Evolutionary conservation across 1,140 invertebrate species (phyloP).

Genomic region (Episyrphus balteatus): DNA sequence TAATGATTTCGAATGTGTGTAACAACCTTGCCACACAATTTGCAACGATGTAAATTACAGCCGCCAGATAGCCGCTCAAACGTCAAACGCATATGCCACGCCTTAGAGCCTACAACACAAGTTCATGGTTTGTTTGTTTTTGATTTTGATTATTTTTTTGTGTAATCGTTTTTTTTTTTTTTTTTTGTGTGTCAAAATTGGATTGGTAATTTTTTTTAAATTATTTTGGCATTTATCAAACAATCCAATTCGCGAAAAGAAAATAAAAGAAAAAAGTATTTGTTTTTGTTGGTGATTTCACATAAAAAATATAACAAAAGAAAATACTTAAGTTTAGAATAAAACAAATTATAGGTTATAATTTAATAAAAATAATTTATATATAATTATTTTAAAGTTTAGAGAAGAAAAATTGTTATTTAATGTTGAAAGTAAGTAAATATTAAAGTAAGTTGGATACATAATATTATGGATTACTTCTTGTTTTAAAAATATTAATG

Average conservation of each 20-base stretch:
- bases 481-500: neutral
- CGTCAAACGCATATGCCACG: constrained; percentile 82
- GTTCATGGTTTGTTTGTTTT: constrained; percentile 1
- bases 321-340: too few relatives aligned
- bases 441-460: neutral
- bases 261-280: constrained; percentile 37
- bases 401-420: too few relatives aligned
- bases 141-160: constrained; percentile 7
- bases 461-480: neutral
- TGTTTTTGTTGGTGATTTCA: constrained; percentile 36
- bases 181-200: constrained; percentile 4
- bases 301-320: constrained; percentile 19
- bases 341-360: too few relatives aligned
- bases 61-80: constrained; percentile 79
- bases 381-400: too few relatives aligned
- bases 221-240: constrained; percentile 14
- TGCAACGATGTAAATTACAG: constrained; percentile 80
- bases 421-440: too few relatives aligned
- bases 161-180: constrained; percentile 6
- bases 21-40: constrained; percentile 82
- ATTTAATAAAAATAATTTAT: too few relatives aligned
- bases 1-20: constrained; percentile 84
- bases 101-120: constrained; percentile 76
- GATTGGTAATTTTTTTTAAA: constrained; percentile 8
- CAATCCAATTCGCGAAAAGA: constrained; percentile 32